Percentiles rank a stretch among this genome's conserved stretches.
These are phyloP conservation scores for Apeira syringaria DNA, from an alignment of 2,888 invertebrate genomes.

Conservation along the genomic window DNA sequence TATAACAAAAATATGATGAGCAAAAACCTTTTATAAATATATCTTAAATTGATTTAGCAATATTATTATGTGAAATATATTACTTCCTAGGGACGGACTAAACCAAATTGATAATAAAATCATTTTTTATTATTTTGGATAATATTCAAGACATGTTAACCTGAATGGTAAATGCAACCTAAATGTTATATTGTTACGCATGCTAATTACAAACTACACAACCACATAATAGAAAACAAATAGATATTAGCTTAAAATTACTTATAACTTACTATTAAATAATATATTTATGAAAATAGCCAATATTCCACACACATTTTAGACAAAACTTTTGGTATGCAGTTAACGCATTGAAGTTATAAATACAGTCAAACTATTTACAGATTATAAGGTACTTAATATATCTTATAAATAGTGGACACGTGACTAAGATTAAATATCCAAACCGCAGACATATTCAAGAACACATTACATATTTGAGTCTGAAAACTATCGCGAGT, in stretches of 20 bases:
- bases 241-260: constrained; percentile 35
- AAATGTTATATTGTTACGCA: constrained; percentile 48
- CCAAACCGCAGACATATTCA: constrained; percentile 35
- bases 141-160: constrained; percentile 20
- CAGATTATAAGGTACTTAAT: constrained; percentile 45
- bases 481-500: too few relatives aligned
- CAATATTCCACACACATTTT: constrained; percentile 51
- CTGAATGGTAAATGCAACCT: constrained; percentile 59
- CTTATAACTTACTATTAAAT: constrained; percentile 44
- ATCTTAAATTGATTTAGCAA: constrained; percentile 17
- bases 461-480: constrained; percentile 18
- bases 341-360: constrained; percentile 46
- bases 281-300: constrained; percentile 55
- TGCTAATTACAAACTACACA: constrained; percentile 55
- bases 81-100: constrained; percentile 70
- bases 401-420: constrained; percentile 61
- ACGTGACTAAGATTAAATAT: constrained; percentile 56
- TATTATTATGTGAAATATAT: constrained; percentile 14
- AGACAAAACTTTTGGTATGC: constrained; percentile 57
- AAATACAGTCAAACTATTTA: constrained; percentile 57
- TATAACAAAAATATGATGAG: neutral
- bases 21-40: constrained; percentile 4
- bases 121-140: constrained; percentile 10
- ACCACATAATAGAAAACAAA: constrained; percentile 48
- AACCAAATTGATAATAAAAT: constrained; percentile 43